Conservation (phyloP, 92 coral and sea anemone species). For the Actinostola sp. region DNA sequence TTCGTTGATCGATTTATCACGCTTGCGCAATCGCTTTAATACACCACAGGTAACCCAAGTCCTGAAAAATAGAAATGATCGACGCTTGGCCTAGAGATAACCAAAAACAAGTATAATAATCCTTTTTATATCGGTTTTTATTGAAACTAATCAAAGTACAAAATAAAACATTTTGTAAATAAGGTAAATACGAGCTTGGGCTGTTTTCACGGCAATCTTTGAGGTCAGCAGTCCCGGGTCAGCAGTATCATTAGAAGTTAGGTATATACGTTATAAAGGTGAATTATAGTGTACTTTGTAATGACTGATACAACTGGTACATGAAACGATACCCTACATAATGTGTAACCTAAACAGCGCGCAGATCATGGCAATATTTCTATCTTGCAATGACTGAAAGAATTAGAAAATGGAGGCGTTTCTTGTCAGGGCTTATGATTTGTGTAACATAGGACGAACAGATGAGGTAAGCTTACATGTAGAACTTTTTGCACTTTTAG, state of each 20-base stretch:
- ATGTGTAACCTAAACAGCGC: background rate
- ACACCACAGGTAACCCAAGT: conserved; percentile 7
- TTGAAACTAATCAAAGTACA: background rate
- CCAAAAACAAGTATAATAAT: background rate
- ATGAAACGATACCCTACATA: background rate
- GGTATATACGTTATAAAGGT: background rate
- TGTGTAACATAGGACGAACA: conserved; percentile 28
- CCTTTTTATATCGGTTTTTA: background rate
- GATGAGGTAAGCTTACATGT: conserved; percentile 32
- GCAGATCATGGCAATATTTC: background rate
- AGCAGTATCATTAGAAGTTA: background rate
- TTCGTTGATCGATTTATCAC: background rate
- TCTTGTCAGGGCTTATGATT: conserved; percentile 23
- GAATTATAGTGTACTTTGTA: background rate
- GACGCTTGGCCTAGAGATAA: no score
- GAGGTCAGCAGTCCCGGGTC: conserved; percentile 17
- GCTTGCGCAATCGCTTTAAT: background rate
- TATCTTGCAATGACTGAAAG: background rate
- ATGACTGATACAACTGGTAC: background rate
- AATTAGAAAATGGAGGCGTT: conserved; percentile 17
- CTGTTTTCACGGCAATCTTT: background rate
- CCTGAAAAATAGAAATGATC: background rate
- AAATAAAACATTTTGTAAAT: background rate
- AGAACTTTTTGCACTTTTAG: background rate
- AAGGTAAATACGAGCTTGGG: background rate